Evolutionary conservation across 2,797 vertebrate species (phyloP).

Genomic region (Melanotaenia boesemani): DNA sequence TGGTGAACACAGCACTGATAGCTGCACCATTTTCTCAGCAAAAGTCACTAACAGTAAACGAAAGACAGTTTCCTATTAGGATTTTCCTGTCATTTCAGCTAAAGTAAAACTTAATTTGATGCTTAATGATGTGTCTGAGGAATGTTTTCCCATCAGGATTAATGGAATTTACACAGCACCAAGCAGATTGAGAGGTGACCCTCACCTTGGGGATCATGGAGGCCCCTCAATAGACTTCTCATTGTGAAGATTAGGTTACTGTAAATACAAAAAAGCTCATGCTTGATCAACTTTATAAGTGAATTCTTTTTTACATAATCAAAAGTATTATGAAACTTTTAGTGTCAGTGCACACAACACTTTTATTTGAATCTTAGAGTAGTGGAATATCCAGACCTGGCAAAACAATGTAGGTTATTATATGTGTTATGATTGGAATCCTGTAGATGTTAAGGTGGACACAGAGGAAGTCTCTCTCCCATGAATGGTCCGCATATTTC

Average conservation of each 20-base stretch:
- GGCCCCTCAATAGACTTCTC: neutral
- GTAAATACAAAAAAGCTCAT: neutral
- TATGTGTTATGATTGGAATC: neutral
- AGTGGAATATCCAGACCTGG: neutral
- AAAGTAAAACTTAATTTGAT: neutral
- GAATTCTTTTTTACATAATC: neutral
- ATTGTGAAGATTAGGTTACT: neutral
- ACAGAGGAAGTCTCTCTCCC: neutral
- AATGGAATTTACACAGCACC: neutral
- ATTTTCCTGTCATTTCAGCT: neutral
- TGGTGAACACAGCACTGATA: no score
- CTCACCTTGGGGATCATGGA: neutral
- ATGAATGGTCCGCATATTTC: neutral
- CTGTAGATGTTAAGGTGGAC: neutral
- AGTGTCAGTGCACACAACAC: neutral
- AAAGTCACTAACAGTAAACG: neutral
- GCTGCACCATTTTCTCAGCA: neutral
- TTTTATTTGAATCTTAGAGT: neutral
- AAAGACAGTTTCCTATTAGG: neutral
- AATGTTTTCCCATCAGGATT: conserved; percentile 2
- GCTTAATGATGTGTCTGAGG: neutral
- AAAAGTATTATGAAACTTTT: neutral
- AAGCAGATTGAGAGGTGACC: neutral
- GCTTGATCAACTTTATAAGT: neutral
- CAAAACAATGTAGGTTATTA: neutral